Evolutionary conservation across 2,888 invertebrate genomes (phyloP).

Genomic region (Drosophila nigritarsus): DNA sequence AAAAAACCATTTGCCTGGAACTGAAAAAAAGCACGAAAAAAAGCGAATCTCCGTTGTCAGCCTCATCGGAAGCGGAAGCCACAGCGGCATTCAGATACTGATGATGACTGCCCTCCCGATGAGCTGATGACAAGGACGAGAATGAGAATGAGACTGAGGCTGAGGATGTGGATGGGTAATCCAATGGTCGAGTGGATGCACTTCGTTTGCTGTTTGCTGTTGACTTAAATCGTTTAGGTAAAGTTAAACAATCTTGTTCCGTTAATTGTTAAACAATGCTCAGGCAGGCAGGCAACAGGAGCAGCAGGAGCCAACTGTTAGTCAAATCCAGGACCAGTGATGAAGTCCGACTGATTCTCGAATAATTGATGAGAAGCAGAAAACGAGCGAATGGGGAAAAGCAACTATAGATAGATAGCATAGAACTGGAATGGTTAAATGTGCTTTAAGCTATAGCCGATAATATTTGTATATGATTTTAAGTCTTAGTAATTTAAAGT

Average conservation of each 20-base stretch:
- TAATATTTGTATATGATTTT: not conserved
- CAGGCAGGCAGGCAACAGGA: slow-evolving; percentile 12
- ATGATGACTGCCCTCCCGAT: slow-evolving; percentile 23
- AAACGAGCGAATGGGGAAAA: not conserved
- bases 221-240: slow-evolving; percentile 81
- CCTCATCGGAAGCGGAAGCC: slow-evolving; percentile 76
- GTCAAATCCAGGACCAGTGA: slow-evolving; percentile 23
- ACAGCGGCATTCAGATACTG: slow-evolving; percentile 19
- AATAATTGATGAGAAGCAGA: slow-evolving; percentile 51
- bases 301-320: slow-evolving; percentile 5
- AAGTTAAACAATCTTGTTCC: slow-evolving; percentile 80
- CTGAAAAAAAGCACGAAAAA: slow-evolving; percentile 4
- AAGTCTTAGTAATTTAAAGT: not conserved
- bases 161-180: slow-evolving; percentile 8
- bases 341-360: slow-evolving; percentile 37
- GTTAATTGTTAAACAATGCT: slow-evolving; percentile 81
- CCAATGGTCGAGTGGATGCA: slow-evolving; percentile 34
- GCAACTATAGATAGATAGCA: not conserved
- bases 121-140: slow-evolving; percentile 36
- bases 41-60: slow-evolving; percentile 32
- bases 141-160: not conserved
- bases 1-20: slow-evolving; percentile 21
- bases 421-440: not conserved
- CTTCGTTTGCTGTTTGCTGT: slow-evolving; percentile 63
- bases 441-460: slow-evolving; percentile 5